These are phyloP conservation scores for Silurus meridionalis DNA, from an alignment of 2,113 vertebrate genomes.

Conservation along the genomic window DNA sequence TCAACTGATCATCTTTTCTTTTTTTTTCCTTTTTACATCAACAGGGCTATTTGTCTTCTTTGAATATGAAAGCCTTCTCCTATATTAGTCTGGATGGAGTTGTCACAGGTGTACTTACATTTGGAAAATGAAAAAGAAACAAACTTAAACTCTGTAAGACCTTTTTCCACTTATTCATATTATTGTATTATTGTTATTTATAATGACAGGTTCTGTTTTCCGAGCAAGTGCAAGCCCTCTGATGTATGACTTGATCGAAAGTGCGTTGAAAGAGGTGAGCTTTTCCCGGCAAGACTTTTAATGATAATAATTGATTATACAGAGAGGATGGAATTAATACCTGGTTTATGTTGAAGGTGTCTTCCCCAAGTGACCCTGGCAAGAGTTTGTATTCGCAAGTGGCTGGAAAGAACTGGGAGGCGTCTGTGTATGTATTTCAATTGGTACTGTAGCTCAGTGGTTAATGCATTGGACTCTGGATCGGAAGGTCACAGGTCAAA, in stretches of 20 bases:
- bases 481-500: no score
- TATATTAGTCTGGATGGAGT: conserved; percentile 87
- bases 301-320: neutral
- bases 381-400: conserved; percentile 49
- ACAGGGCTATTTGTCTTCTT: conserved; percentile 84
- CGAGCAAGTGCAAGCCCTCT: conserved; percentile 84
- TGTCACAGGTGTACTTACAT: conserved; percentile 77
- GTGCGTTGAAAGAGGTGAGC: conserved; percentile 75
- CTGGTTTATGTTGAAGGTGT: conserved; percentile 68
- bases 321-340: neutral
- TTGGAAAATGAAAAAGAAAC: neutral
- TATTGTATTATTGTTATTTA: neutral
- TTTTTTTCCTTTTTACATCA: conserved; percentile 18
- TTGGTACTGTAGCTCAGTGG: no score
- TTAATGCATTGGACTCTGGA: no score
- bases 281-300: neutral
- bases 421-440: conserved; percentile 74
- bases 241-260: conserved; percentile 75
- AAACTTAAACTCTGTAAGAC: neutral
- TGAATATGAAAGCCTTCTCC: conserved; percentile 85
- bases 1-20: neutral
- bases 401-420: conserved; percentile 64
- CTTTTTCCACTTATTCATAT: neutral
- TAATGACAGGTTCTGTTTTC: conserved; percentile 70
- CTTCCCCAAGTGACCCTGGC: neutral